phyloP scores from a whole-genome alignment of 2,797 vertebrate genomes.

The Orientallactaga sibirica region DNA sequence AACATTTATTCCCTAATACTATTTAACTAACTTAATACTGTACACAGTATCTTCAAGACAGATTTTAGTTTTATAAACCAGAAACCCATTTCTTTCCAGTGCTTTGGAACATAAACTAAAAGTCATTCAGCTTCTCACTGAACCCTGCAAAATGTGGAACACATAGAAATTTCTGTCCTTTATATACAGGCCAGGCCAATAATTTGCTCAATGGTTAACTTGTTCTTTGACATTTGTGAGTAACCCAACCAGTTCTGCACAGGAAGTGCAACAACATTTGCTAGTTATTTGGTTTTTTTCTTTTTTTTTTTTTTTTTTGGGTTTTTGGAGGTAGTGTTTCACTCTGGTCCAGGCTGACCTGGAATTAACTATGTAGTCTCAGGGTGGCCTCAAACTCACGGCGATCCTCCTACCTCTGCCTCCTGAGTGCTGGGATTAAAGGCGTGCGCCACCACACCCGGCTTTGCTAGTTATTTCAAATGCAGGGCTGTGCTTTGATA shows the following conservation, averaged over 20 bases:
- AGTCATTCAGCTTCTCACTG: constrained; percentile 4
- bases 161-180: neutral
- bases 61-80: neutral
- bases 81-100: neutral
- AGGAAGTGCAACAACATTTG: neutral
- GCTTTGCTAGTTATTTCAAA: neutral
- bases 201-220: neutral
- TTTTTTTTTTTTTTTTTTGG: no score
- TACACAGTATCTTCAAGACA: neutral
- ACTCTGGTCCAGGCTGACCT: no score
- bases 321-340: no score
- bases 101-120: neutral
- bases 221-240: constrained; percentile 41
- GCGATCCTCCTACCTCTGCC: no score
- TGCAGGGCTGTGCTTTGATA: constrained; percentile 14
- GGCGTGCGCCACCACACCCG: no score
- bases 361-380: no score
- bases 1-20: neutral
- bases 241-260: constrained; percentile 52
- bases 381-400: no score
- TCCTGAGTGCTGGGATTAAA: no score
- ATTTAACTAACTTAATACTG: neutral
- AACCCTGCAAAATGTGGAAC: neutral
- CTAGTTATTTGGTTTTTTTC: neutral
- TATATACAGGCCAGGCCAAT: neutral